Conservation (phyloP, 2,113 vertebrate genomes). For the Clupea harengus region DNA sequence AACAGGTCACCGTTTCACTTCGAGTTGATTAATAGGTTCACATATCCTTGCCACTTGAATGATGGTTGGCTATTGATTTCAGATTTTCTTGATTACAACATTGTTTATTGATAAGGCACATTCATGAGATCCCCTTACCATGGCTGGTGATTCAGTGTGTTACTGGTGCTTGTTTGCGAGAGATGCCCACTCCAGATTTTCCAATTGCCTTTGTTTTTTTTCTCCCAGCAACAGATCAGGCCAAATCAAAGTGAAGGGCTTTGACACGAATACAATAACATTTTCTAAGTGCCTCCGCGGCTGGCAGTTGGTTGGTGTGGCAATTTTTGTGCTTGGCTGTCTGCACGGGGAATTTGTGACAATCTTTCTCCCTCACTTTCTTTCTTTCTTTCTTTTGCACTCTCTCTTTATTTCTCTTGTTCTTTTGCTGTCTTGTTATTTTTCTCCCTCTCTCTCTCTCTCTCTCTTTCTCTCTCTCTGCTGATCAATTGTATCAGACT, state of each 20-base stretch:
- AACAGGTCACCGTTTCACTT: background rate
- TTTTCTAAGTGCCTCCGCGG: conserved; percentile 11
- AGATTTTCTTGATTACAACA: conserved; percentile 31
- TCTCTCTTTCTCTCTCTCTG: background rate
- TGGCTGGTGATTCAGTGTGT: conserved; percentile 18
- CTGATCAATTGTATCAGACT: conserved; percentile 8
- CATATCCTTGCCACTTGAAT: conserved; percentile 26
- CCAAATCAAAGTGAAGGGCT: conserved; percentile 37
- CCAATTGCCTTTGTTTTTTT: conserved; percentile 35
- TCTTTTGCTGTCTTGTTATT: background rate
- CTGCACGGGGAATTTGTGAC: background rate
- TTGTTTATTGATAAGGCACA: conserved; percentile 44
- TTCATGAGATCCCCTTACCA: conserved; percentile 7
- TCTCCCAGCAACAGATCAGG: conserved; percentile 32
- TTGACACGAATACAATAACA: conserved; percentile 42
- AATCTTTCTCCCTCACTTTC: background rate
- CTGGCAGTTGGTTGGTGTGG: conserved; percentile 22
- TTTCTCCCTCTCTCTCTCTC: background rate
- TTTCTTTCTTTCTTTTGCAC: background rate
- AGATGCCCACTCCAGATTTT: conserved; percentile 37
- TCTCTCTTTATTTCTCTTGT: background rate
- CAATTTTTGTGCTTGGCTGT: background rate
- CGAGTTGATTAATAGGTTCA: conserved; percentile 46
- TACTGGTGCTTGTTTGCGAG: background rate
- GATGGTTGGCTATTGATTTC: conserved; percentile 42